Evolutionary conservation across 2,797 vertebrate species (phyloP).

Genomic region (Chrysocyon brachyurus): DNA sequence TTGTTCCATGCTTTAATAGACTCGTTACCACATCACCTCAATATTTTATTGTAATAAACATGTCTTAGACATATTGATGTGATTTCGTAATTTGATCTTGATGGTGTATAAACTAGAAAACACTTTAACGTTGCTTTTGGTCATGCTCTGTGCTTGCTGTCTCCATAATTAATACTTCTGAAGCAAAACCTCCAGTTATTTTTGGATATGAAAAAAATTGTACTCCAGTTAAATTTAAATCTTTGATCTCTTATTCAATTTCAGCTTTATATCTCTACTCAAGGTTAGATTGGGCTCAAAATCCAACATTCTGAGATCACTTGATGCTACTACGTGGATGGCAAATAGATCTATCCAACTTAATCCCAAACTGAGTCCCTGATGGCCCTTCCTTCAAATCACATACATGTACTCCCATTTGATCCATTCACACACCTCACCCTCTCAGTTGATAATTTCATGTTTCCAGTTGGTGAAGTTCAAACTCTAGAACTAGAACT

Average conservation of each 20-base stretch:
- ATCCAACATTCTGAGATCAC: not conserved
- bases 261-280: not conserved
- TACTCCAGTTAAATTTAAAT: not conserved
- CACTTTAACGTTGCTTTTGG: not conserved
- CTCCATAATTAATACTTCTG: not conserved
- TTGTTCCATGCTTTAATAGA: not conserved
- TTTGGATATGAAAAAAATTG: not conserved
- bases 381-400: not conserved
- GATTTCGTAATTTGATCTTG: not conserved
- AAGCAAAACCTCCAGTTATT: not conserved
- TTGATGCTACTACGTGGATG: not conserved
- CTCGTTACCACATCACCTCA: not conserved
- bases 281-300: not conserved
- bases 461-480: not conserved
- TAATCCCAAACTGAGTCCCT: not conserved
- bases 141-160: not conserved
- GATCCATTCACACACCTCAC: not conserved
- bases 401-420: not conserved
- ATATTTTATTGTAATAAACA: not conserved
- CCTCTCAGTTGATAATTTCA: not conserved
- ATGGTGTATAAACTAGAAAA: not conserved
- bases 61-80: not conserved
- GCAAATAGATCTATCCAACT: not conserved
- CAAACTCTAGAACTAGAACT: not conserved
- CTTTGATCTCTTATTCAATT: not conserved